Conservation (phyloP, 1,140 invertebrate genomes). For the Xylocopa sonorina region DNA sequence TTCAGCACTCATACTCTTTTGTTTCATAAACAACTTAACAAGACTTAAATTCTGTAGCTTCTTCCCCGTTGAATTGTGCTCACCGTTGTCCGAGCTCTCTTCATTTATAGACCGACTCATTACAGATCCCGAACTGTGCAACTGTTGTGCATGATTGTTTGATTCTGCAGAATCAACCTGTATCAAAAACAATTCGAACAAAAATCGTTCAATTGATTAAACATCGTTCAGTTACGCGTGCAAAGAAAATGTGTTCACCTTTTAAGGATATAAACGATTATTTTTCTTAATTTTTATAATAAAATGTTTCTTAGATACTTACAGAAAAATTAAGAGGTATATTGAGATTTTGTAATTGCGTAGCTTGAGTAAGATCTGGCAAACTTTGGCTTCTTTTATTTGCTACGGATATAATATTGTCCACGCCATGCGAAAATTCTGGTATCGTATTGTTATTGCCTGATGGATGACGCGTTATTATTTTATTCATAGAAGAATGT, state of each 20-base stretch:
- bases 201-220: too few species aligned
- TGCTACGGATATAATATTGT: constrained; percentile 52
- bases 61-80: constrained; percentile 79
- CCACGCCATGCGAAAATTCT: constrained; percentile 71
- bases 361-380: constrained; percentile 74
- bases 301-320: constrained; percentile 38
- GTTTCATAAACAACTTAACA: constrained; percentile 94
- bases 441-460: constrained; percentile 88
- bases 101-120: constrained; percentile 79
- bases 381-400: constrained; percentile 76
- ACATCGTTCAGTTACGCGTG: too few species aligned
- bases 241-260: too few species aligned
- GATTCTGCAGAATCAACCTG: constrained; percentile 79
- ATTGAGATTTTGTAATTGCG: constrained; percentile 68
- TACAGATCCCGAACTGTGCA: constrained; percentile 78
- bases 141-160: constrained; percentile 73
- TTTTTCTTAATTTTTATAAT: too few species aligned
- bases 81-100: constrained; percentile 79
- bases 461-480: constrained; percentile 86
- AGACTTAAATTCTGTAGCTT: constrained; percentile 88
- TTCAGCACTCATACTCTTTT: constrained; percentile 91
- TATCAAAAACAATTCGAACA: constrained; percentile 22
- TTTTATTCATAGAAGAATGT: constrained; percentile 78
- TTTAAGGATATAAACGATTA: too few species aligned
- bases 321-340: constrained; percentile 79